Evolutionary conservation across 2,888 invertebrate genomes (phyloP), one percentile per base, ranked within the genome.

Genomic region (Acheta domesticus): DNA sequence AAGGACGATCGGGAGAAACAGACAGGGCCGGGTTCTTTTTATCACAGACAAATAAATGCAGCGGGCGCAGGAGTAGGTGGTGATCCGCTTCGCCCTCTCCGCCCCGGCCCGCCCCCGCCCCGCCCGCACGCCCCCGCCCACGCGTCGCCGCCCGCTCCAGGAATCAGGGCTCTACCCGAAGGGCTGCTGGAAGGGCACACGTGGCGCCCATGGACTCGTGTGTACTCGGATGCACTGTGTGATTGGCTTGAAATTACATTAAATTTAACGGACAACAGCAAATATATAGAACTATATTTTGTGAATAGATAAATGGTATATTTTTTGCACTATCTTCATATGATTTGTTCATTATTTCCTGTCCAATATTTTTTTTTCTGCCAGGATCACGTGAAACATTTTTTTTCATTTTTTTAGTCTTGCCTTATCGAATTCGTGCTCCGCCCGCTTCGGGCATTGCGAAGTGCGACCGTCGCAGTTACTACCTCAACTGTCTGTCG

Each of bases 41-140:
- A 81, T 81, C 81, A 81, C 81, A 81, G 81, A 81, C 75, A 80
- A 80, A 81, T 80, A 80, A 81, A 81, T 80, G 80, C 80, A 80
- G 48, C 16, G 62, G 62, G 62, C 14, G 11, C 62, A 12, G 14
- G 62, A 19, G 16, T n/a, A 8, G 16, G 62, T 11, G 16, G 16
- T 1, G 14, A 8, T n/a, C 12, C 62, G 3, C 62, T 3, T 62
- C 1, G 16, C 14, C 12, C 14, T 12, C n/a, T 0, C n/a, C 62
- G 36, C 36, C 36, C 36, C 5, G 16, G 14, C 62, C 62, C 62
- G 62, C n/a, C 11, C 62, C n/a, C n/a, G n/a, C 62, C 0, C 62
- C 62, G 19, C 62, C 19, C 19, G 5, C 62, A 62, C 62, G n/a
- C 16, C n/a, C 62, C n/a, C 62, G 14, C 62, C n/a, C 62, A 4